These are phyloP conservation scores for Andrena camellia DNA, from an alignment of 2,888 invertebrate species.

Conservation along the genomic window DNA sequence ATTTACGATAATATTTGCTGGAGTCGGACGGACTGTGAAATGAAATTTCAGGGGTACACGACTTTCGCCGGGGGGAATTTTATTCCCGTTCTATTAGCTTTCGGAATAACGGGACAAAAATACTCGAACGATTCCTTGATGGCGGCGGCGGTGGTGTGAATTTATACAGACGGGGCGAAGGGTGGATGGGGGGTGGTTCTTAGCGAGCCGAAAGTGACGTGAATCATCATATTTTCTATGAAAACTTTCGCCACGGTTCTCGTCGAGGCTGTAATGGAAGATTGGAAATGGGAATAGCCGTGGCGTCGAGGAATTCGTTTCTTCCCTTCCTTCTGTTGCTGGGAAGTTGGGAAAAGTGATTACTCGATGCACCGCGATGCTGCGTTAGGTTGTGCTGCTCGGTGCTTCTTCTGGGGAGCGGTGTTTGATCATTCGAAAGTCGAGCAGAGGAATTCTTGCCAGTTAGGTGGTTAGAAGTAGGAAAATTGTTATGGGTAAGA, in stretches of 20 bases:
- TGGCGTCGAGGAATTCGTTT: constrained; percentile 4
- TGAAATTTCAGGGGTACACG: constrained; percentile 51
- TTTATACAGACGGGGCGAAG: constrained; percentile 29
- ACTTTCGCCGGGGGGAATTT: constrained; percentile 34
- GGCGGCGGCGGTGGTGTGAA: constrained; percentile 2
- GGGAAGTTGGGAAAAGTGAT: background rate
- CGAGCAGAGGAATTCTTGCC: too few species aligned
- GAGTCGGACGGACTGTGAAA: constrained; percentile 51
- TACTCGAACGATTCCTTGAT: constrained; percentile 35
- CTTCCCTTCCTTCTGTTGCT: background rate
- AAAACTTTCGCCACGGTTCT: background rate
- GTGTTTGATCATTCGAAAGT: too few species aligned
- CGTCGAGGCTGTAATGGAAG: constrained; percentile 22
- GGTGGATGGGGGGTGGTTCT: background rate
- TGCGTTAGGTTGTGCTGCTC: too few species aligned
- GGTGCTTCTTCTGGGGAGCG: too few species aligned
- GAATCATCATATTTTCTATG: constrained; percentile 29
- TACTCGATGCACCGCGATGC: background rate
- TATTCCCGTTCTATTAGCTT: constrained; percentile 52
- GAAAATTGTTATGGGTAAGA: too few species aligned
- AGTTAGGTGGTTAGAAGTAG: too few species aligned
- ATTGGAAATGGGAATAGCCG: constrained; percentile 24
- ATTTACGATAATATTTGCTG: constrained; percentile 71
- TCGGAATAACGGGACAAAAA: constrained; percentile 41
- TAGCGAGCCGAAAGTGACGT: constrained; percentile 19